Evolutionary conservation across 2,797 vertebrate genomes (phyloP).

Genomic region (Cossypha polioptera): DNA sequence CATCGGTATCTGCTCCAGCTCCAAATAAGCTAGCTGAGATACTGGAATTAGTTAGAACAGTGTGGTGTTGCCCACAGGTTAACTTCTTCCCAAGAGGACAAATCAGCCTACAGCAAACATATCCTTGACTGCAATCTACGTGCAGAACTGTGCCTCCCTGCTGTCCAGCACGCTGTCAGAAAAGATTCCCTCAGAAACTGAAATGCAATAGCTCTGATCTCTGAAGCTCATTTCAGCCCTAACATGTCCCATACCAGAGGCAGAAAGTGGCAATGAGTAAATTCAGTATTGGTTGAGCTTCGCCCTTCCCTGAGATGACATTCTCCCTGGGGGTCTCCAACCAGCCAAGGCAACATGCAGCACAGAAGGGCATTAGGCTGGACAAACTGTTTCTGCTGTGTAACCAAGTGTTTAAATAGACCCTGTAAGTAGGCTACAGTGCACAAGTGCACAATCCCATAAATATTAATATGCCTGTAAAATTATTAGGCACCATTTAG

Average conservation of each 20-base stretch:
- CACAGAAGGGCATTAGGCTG: not conserved
- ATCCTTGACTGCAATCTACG: not conserved
- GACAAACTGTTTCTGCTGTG: not conserved
- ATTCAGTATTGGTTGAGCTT: not conserved
- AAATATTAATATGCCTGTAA: not conserved
- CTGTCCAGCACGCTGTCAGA: not conserved
- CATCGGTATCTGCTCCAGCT: not conserved
- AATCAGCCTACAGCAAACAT: conserved; percentile 23
- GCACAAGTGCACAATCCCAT: not conserved
- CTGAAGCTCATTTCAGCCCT: not conserved
- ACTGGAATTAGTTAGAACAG: not conserved
- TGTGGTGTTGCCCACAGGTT: not conserved
- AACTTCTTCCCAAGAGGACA: not conserved
- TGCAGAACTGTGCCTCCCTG: not conserved
- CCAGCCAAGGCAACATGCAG: not conserved
- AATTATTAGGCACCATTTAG: not conserved
- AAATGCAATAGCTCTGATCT: not conserved
- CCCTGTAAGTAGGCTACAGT: not conserved
- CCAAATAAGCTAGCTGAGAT: not conserved
- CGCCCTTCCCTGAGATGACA: not conserved
- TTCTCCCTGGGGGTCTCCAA: not conserved
- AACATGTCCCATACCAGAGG: not conserved
- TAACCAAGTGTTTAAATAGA: conserved; percentile 13
- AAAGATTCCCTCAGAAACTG: not conserved
- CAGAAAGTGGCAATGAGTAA: not conserved